Evolutionary conservation across 2,113 vertebrate genomes (phyloP).

Genomic region (Mungos mungo): DNA sequence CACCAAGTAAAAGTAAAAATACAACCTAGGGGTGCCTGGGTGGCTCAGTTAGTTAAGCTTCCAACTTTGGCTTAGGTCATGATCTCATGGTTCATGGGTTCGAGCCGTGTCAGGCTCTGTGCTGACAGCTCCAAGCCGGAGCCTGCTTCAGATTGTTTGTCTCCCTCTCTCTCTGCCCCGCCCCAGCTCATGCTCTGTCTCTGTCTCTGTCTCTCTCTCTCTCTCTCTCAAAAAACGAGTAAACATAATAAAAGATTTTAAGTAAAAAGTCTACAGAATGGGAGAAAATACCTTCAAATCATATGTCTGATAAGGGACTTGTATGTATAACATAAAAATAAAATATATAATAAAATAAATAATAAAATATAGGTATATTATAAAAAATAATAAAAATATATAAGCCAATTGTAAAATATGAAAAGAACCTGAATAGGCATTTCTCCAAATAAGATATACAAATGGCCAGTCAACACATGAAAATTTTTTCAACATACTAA

Average conservation of each 20-base stretch:
- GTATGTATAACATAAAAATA: background rate
- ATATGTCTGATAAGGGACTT: background rate
- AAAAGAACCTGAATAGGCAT: background rate
- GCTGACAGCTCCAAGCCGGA: too few relatives aligned
- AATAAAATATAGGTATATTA: background rate
- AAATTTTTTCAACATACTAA: background rate
- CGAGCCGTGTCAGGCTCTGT: too few relatives aligned
- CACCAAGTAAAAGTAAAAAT: background rate
- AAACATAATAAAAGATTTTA: too few relatives aligned
- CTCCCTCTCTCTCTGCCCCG: too few relatives aligned
- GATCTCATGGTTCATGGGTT: too few relatives aligned
- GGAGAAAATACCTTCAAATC: background rate
- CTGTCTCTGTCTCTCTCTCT: too few relatives aligned
- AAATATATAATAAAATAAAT: background rate
- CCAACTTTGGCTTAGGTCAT: too few relatives aligned
- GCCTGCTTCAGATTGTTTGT: too few relatives aligned
- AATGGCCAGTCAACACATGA: background rate
- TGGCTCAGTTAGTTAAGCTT: too few relatives aligned
- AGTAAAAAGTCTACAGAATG: background rate
- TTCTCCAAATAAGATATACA: background rate
- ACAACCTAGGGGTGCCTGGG: background rate
- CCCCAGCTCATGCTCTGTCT: too few relatives aligned
- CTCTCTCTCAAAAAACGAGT: too few relatives aligned
- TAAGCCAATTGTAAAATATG: background rate
- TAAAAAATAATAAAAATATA: background rate